Conservation (phyloP, 2,113 vertebrate genomes). For the Orcinus orca region DNA sequence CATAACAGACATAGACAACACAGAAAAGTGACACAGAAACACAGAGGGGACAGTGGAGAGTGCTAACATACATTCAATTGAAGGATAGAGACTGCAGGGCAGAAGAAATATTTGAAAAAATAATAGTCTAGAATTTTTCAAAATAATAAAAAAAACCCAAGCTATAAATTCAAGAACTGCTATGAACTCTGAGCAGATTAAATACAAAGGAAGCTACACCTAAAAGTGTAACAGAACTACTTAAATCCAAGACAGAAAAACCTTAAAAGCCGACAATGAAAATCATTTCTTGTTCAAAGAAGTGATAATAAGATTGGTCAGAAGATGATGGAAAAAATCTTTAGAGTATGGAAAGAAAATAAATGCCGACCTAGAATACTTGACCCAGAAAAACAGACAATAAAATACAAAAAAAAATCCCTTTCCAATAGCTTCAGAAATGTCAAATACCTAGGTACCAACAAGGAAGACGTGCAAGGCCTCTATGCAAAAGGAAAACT, state of each 20-base stretch:
- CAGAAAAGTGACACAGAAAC: neutral
- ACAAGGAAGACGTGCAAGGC: no score
- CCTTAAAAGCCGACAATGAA: neutral
- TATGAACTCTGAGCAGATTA: neutral
- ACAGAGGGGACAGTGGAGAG: neutral
- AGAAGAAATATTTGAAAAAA: neutral
- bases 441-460: no score
- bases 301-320: neutral
- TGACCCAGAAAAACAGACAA: no score
- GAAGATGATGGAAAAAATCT: neutral
- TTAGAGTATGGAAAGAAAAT: no score
- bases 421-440: no score
- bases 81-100: neutral
- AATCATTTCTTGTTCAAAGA: neutral
- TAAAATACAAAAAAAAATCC: no score
- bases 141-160: neutral
- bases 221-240: neutral
- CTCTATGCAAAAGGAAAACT: no score
- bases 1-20: neutral
- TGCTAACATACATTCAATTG: rapidly evolving
- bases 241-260: neutral
- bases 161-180: neutral
- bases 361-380: no score
- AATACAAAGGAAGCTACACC: neutral
- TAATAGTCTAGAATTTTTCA: neutral